Evolutionary conservation across 2,888 invertebrate genomes (phyloP).

Genomic region (Chironomus riparius): DNA sequence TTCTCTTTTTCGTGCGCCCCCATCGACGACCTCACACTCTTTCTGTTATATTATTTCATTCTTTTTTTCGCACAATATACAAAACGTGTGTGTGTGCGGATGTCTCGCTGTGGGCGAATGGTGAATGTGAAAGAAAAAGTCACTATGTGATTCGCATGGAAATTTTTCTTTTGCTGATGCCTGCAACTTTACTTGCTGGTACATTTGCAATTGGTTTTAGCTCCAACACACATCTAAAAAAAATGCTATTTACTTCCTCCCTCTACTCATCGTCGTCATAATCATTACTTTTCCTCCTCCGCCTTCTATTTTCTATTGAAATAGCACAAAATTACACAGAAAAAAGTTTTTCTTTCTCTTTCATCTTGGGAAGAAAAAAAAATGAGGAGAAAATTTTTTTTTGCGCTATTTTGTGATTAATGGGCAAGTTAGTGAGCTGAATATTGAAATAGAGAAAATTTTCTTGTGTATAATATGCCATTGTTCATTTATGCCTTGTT

Average conservation of each 20-base stretch:
- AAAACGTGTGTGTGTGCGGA: not conserved
- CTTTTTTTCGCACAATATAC: not conserved
- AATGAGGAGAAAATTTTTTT: not conserved
- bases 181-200: not conserved
- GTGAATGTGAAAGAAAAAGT: not conserved
- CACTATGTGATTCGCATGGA: conserved; percentile 1
- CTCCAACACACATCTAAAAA: no score
- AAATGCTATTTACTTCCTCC: no score
- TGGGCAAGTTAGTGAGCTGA: conserved; percentile 11
- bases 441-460: not conserved
- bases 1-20: not conserved
- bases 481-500: not conserved
- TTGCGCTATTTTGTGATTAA: conserved; percentile 16
- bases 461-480: not conserved
- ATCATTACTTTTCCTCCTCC: no score
- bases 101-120: not conserved
- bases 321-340: no score
- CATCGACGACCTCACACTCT: not conserved
- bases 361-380: not conserved
- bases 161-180: conserved; percentile 8
- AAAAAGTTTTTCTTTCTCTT: not conserved
- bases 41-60: not conserved
- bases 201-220: not conserved
- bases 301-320: no score
- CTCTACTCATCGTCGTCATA: no score